phyloP scores from a whole-genome alignment of 2,888 invertebrate species.

The Polyommatus icarus region DNA sequence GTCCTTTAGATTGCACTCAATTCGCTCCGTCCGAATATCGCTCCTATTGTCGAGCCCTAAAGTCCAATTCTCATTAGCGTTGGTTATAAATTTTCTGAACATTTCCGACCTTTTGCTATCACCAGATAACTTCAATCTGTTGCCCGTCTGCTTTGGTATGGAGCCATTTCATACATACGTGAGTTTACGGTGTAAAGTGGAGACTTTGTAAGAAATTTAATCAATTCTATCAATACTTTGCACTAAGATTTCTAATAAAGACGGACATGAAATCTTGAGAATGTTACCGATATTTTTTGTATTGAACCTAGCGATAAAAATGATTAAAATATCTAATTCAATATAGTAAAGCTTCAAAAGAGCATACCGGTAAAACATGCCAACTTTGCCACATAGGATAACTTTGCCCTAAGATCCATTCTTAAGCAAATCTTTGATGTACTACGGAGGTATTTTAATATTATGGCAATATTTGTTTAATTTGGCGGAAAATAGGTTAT shows the following conservation, averaged over 20 bases:
- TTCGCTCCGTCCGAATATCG: background rate
- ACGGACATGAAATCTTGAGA: background rate
- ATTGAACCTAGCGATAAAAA: background rate
- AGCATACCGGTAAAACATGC: too few species aligned
- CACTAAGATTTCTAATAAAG: background rate
- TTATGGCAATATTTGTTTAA: too few species aligned
- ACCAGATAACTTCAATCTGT: constrained; percentile 67
- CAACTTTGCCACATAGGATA: too few species aligned
- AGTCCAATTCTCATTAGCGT: constrained; percentile 16
- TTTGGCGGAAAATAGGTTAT: too few species aligned
- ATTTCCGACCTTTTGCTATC: constrained; percentile 55
- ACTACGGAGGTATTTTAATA: too few species aligned
- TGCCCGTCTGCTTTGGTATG: constrained; percentile 66
- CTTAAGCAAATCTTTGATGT: too few species aligned
- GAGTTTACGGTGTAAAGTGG: constrained; percentile 36
- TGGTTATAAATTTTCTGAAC: constrained; percentile 32
- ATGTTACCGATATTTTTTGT: background rate
- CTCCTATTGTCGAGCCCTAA: background rate
- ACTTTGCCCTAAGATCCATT: too few species aligned
- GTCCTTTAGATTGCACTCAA: constrained; percentile 45
- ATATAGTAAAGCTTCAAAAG: background rate
- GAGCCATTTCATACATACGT: constrained; percentile 69
- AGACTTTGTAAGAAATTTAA: constrained; percentile 29
- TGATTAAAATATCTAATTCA: background rate
- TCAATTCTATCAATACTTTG: constrained; percentile 21